Evolutionary conservation across 2,888 invertebrate genomes (phyloP), one percentile per base, ranked within the genome.

Genomic region (Lysandra bellargus): DNA sequence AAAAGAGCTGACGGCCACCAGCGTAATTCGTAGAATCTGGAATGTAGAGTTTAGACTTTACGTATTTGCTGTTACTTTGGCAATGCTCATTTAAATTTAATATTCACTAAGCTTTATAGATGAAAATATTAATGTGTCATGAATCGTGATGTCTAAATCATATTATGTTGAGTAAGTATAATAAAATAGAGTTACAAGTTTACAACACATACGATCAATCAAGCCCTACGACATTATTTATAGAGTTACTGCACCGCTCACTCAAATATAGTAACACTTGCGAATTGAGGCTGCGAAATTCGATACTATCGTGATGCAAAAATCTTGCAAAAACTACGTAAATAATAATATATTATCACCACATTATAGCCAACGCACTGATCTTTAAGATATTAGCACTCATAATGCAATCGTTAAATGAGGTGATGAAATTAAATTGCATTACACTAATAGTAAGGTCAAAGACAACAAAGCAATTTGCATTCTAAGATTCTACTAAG

Each of bases 141-240:
- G 69, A 23, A 9, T 69, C 33, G 69, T 33, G 33, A 33, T 69
- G 69, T 69, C 33, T 33, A 69, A 69, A 69, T 69, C 30, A 69
- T 69, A 69, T 69, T 69, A 69, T 69, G 69, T 69, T 33, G 69
- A 69, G 69, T 69, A 69, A 69, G 33, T 69, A 14, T 69, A 69
- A 37, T 69, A 69, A 14, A 33, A 33, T 37, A 33, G 33, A 9
- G 23, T 64, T 9, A 69, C 33, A 14, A 14, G 33, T 69, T 69
- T 69, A 69, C 33, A 37, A 69, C 69, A 69, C 69, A 37, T 33
- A 14, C 69, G 69, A 69, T 69, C 69, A 33, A 69, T 69, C 69
- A 69, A 69, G 69, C 69, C 69, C 69, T 69, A 37, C 1, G 37
- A 37, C 69, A 37, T 12, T 30, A 64, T 69, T 37, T 69, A 69